Evolutionary conservation across 2,797 vertebrate genomes (phyloP).

Genomic region (Sciurus vulgaris): DNA sequence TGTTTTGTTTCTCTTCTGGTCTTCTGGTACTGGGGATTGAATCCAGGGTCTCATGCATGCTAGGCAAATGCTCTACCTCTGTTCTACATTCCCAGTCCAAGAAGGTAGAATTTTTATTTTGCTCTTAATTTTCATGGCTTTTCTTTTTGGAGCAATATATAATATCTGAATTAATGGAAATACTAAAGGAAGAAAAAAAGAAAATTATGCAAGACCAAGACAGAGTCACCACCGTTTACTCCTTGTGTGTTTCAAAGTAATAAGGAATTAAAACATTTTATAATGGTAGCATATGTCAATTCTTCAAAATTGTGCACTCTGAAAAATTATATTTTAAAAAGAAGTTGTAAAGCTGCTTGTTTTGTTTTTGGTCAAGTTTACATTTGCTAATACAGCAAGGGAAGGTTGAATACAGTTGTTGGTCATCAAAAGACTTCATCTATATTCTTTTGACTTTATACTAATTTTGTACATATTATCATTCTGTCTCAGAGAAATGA

Average conservation of each 20-base stretch:
- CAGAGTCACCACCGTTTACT: background rate
- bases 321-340: background rate
- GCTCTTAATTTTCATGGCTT: background rate
- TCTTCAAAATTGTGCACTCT: background rate
- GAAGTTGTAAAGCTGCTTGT: background rate
- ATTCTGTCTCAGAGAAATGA: conserved; percentile 1
- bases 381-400: background rate
- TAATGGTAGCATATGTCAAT: background rate
- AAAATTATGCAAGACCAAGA: accelerated
- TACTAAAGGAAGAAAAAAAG: background rate
- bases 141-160: background rate
- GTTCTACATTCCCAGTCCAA: background rate
- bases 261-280: background rate
- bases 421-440: conserved; percentile 2
- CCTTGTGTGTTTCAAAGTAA: background rate
- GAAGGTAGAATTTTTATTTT: background rate
- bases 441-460: background rate
- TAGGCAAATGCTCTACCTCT: background rate
- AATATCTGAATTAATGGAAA: background rate
- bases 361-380: background rate
- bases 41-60: background rate
- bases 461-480: background rate
- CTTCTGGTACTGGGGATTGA: background rate
- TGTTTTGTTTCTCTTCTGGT: background rate
- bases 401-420: background rate